Percentiles rank a stretch among this genome's conserved stretches.
Evolutionary conservation across 2,113 vertebrate species (phyloP).

Genomic region (Clarias gariepinus): DNA sequence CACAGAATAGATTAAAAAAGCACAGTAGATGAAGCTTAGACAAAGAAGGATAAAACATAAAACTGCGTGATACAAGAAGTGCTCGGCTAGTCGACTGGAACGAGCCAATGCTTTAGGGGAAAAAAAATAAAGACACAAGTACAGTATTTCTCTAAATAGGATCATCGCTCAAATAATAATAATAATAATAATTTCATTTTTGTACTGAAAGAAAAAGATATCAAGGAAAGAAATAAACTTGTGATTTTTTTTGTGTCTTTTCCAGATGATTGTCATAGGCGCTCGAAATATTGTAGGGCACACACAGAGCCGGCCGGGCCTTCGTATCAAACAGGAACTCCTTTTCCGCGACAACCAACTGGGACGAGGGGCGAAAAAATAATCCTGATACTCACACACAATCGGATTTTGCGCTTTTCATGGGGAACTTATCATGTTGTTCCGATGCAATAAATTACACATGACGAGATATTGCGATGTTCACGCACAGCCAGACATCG

Average conservation of each 20-base stretch:
- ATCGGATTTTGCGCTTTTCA: neutral
- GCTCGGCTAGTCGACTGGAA: constrained; percentile 37
- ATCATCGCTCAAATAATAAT: constrained; percentile 78
- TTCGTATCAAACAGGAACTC: constrained; percentile 80
- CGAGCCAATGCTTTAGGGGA: constrained; percentile 18
- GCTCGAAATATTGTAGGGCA: constrained; percentile 76
- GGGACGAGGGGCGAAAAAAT: constrained; percentile 45
- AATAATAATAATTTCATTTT: constrained; percentile 80
- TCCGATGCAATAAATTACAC: neutral
- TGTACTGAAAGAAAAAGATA: constrained; percentile 73
- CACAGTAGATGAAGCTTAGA: constrained; percentile 54
- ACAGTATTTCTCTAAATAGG: constrained; percentile 60
- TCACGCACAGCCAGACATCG: neutral
- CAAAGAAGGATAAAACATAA: constrained; percentile 51
- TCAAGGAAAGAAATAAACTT: constrained; percentile 49
- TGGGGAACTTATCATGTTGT: neutral
- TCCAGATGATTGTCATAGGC: constrained; percentile 95
- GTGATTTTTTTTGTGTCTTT: constrained; percentile 57
- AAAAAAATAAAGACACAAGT: constrained; percentile 67
- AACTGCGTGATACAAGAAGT: constrained; percentile 26
- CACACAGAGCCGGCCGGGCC: constrained; percentile 82
- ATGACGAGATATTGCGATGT: neutral
- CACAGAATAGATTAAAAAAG: constrained; percentile 26
- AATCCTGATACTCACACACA: constrained; percentile 50
- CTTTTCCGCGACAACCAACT: constrained; percentile 60